Evolutionary conservation across 2,797 vertebrate species (phyloP).

Genomic region (Ataeniobius toweri): DNA sequence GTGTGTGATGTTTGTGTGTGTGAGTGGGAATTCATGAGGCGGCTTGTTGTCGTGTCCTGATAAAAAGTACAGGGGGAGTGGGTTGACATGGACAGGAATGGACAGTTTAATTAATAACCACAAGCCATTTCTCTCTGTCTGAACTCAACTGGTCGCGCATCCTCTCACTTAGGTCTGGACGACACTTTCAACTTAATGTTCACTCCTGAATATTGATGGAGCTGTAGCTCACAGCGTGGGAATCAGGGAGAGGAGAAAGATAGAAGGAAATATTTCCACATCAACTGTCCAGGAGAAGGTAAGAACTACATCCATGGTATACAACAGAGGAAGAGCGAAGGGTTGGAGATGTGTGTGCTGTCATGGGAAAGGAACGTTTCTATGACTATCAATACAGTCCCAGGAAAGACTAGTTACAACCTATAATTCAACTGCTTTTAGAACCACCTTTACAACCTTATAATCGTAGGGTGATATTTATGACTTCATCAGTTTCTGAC

Average conservation of each 20-base stretch:
- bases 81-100: conserved; percentile 63
- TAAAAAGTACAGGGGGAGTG: conserved; percentile 59
- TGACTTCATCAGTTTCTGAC: not conserved
- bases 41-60: conserved; percentile 63
- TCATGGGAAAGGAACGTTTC: not conserved
- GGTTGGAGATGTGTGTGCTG: conserved; percentile 11
- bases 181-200: conserved; percentile 53
- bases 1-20: conserved; percentile 48
- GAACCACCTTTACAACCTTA: not conserved
- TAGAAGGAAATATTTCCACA: conserved; percentile 24
- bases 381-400: not conserved
- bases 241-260: conserved; percentile 18
- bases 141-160: conserved; percentile 73
- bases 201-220: conserved; percentile 64
- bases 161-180: conserved; percentile 55
- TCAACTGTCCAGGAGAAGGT: conserved; percentile 46
- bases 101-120: conserved; percentile 88
- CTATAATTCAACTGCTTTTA: not conserved
- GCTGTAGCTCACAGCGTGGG: conserved; percentile 38
- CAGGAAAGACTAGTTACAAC: not conserved
- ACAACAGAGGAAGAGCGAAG: not conserved
- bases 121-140: conserved; percentile 73
- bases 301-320: conserved; percentile 33
- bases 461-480: not conserved
- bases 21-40: conserved; percentile 60